Evolutionary conservation across 2,113 vertebrate species (phyloP).

Genomic region (Etia nguti): DNA sequence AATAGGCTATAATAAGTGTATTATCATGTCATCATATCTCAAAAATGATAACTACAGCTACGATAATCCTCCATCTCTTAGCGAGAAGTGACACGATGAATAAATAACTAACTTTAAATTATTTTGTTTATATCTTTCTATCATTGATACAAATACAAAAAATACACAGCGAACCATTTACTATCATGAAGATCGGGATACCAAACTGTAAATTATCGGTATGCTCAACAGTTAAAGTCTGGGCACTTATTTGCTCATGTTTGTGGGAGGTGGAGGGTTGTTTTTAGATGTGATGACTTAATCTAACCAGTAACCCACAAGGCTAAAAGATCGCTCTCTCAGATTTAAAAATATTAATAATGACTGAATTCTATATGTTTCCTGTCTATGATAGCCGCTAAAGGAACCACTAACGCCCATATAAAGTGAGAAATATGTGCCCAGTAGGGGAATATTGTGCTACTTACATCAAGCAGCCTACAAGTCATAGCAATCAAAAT

Average conservation of each 20-base stretch:
- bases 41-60: neutral
- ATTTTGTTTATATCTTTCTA: neutral
- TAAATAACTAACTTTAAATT: neutral
- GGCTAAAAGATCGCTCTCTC: neutral
- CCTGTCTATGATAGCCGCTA: neutral
- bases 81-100: neutral
- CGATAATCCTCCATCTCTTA: neutral
- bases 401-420: neutral
- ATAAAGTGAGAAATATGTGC: neutral
- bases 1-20: neutral
- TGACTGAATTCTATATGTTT: neutral
- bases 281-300: neutral
- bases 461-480: neutral
- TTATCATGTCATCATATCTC: neutral
- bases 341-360: neutral
- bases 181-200: neutral
- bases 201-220: neutral
- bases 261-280: neutral
- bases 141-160: neutral
- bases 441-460: neutral
- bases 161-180: neutral
- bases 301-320: neutral
- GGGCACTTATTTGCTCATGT: neutral
- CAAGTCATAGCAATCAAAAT: neutral
- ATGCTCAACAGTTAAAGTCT: neutral